phyloP scores from a whole-genome alignment of 2,888 invertebrate genomes.

The Teinopalpus imperialis region DNA sequence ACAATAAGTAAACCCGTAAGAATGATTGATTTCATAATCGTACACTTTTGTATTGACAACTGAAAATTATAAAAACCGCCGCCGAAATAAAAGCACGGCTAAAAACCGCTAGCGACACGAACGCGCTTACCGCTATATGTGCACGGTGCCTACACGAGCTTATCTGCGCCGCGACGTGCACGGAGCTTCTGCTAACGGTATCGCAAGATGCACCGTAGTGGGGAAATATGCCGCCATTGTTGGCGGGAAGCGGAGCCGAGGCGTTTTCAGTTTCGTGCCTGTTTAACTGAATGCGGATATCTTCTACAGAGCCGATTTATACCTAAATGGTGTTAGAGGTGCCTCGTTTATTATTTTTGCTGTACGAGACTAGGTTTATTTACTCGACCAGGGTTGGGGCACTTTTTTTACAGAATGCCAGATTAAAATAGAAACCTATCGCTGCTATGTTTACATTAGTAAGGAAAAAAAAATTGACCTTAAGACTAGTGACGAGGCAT shows the following conservation, averaged over 20 bases:
- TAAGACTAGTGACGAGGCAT: no score
- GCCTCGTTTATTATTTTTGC: slow-evolving; percentile 12
- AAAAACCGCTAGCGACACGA: background rate
- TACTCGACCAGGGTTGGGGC: no score
- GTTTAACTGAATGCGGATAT: slow-evolving; percentile 21
- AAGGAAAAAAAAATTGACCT: no score
- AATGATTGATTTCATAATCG: no score
- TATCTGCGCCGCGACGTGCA: slow-evolving; percentile 32
- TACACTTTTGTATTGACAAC: no score
- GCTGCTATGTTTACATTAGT: no score
- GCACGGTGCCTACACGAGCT: slow-evolving; percentile 25
- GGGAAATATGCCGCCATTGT: slow-evolving; percentile 33
- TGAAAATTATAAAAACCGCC: no score
- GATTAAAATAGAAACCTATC: no score
- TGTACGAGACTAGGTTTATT: background rate
- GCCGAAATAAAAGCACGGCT: no score
- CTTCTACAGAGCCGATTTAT: slow-evolving; percentile 5
- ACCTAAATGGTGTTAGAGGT: slow-evolving; percentile 10
- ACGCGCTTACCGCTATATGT: slow-evolving; percentile 15
- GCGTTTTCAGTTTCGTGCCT: slow-evolving; percentile 24
- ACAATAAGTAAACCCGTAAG: no score
- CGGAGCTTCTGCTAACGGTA: slow-evolving; percentile 38
- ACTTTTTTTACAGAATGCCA: no score
- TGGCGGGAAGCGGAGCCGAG: slow-evolving; percentile 17
- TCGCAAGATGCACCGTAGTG: slow-evolving; percentile 31